Base-by-base conservation (phyloP, 2,888 invertebrate species). In the Hanleya hanleyi region DNA sequence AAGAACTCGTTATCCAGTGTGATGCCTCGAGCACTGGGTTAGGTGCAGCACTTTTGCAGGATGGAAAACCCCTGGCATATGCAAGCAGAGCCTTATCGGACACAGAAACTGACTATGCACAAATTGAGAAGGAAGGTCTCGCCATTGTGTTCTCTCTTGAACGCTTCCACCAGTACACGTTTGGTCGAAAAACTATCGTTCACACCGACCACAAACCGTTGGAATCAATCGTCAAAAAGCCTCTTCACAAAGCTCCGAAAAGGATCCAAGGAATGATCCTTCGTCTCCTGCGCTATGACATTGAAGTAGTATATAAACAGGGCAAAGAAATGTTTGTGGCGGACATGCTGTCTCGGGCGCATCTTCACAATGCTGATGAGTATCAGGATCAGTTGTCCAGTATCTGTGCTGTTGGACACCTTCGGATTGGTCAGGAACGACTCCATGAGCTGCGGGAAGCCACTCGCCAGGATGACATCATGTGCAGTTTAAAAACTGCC, bases 271-370 rank as follows among this genome's bases (percentile, higher is more conserved):
- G 71, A 32, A 71, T 71, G 71, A 9, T 47, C 6, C 18, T 71
- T 47, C 22, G 66, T 22, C 15, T 38, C 4, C 67, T 50, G 35
- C 12, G 49, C 5, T 71, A 71, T 67, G 41, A 71, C 12, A 33
- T 29, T 12, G 57, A 67, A 3, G 15, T 74, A 3, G n/a, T 32
- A 15, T 71, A 68, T 35, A 49, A 7, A 47, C n/a, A 51, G 33
- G 74, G 74, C 2, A 64, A 36, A 41, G n/a, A 75, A 2, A 65
- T 80, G 70, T 69, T 51, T 33, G 70, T 78, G 12, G 78, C 79
- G 4, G 78, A 81, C 69, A 76, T 74, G 18, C 67, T 82, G 36
- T 80, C 80, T 1, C 50, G 81, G 50, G 75, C 81, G 38, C 76
- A 51, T 47, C 49, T 76, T 9, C 51, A 12, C 7, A 51, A 51